Conservation (phyloP, 2,888 invertebrate species). For the Drosophila nigricruria region DNA sequence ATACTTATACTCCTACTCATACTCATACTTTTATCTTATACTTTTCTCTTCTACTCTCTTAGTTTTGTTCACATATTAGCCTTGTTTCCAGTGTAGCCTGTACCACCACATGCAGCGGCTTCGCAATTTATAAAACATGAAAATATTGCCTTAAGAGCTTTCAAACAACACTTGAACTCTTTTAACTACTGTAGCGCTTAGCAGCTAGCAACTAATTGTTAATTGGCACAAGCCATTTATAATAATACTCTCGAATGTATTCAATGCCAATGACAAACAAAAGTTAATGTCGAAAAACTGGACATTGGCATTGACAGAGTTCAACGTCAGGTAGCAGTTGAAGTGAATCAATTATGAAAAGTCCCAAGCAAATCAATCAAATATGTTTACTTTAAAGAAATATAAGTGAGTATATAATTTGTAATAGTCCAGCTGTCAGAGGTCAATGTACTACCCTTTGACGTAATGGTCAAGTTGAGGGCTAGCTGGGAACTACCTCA, state of each 20-base stretch:
- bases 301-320: conserved; percentile 40
- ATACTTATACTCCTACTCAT: background rate
- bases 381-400: conserved; percentile 39
- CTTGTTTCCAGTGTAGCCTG: background rate
- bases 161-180: conserved; percentile 12
- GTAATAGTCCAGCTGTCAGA: background rate
- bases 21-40: background rate
- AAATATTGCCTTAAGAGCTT: background rate
- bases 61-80: background rate
- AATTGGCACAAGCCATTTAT: conserved; percentile 6
- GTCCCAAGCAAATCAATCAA: conserved; percentile 16
- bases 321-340: conserved; percentile 19
- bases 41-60: background rate
- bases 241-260: conserved; percentile 13
- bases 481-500: conserved; percentile 12
- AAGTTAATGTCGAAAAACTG: conserved; percentile 14
- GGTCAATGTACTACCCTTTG: conserved; percentile 32
- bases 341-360: conserved; percentile 31
- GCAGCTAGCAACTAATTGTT: background rate
- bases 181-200: conserved; percentile 6
- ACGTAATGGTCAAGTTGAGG: conserved; percentile 25
- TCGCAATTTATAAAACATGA: background rate
- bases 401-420: background rate
- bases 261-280: conserved; percentile 40
- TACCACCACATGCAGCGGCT: conserved; percentile 1